Conservation (phyloP, 2,888 invertebrate genomes). For the Platycheirus rosarum region DNA sequence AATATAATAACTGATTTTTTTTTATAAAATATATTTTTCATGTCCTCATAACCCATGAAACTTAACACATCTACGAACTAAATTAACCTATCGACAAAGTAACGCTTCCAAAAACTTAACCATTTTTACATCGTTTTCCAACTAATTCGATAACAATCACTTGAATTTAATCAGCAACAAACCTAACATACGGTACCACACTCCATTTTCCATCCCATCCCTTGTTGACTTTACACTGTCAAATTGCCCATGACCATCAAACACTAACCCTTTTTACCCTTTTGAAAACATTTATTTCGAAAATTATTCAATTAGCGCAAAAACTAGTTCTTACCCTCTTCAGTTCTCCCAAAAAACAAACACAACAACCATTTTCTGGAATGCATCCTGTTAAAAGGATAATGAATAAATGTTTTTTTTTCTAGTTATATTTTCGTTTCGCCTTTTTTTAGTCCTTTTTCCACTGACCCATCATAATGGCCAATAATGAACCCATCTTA, state of each 20-base stretch:
- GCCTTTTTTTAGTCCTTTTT: background rate
- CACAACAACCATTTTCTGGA: conserved; percentile 25
- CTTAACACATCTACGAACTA: too few species aligned
- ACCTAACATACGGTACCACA: conserved; percentile 63
- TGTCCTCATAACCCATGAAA: too few species aligned
- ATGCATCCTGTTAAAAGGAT: conserved; percentile 58
- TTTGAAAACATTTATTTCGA: conserved; percentile 23
- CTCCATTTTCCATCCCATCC: background rate
- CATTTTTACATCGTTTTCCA: background rate
- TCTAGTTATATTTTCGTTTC: background rate
- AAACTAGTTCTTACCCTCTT: conserved; percentile 18
- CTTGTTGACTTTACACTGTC: conserved; percentile 65
- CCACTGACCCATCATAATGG: conserved; percentile 54
- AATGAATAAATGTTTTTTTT: conserved; percentile 59
- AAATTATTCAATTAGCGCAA: conserved; percentile 66
- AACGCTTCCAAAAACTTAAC: background rate
- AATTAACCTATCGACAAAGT: too few species aligned
- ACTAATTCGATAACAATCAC: conserved; percentile 64
- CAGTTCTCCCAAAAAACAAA: conserved; percentile 23
- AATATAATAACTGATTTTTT: too few species aligned
- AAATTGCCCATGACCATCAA: conserved; percentile 64
- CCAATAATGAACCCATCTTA: conserved; percentile 62
- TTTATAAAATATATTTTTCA: too few species aligned
- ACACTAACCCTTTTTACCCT: conserved; percentile 54
- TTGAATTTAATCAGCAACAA: conserved; percentile 57